Percentiles rank a stretch among this genome's conserved stretches.
These are phyloP conservation scores for Megastigmus dorsalis DNA, from an alignment of 2,888 invertebrate species.

Conservation along the genomic window DNA sequence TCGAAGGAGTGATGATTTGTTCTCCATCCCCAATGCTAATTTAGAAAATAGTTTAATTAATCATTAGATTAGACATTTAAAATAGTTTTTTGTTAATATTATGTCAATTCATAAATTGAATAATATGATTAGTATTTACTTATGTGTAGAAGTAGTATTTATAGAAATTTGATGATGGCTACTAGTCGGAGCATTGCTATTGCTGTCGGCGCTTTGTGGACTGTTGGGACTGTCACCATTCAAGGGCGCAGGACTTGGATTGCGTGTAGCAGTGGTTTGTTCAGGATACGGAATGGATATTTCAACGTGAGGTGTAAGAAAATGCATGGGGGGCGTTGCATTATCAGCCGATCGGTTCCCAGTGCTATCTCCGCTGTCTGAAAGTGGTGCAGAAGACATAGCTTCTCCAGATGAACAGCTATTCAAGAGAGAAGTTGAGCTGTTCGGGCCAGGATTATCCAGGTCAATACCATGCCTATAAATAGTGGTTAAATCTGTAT, in stretches of 20 bases:
- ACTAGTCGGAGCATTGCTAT: constrained; percentile 84
- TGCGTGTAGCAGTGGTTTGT: constrained; percentile 75
- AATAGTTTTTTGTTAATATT: neutral
- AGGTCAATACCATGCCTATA: constrained; percentile 90
- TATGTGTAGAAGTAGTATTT: constrained; percentile 73
- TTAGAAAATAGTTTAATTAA: too few relatives aligned
- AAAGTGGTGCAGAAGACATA: constrained; percentile 84
- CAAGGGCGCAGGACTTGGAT: constrained; percentile 75
- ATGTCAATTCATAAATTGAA: too few relatives aligned
- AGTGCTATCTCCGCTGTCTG: constrained; percentile 89
- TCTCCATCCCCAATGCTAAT: constrained; percentile 72
- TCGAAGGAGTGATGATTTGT: constrained; percentile 86
- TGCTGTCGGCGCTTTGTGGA: constrained; percentile 88
- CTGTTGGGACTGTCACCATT: constrained; percentile 85
- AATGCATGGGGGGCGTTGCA: constrained; percentile 93
- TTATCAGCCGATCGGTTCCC: constrained; percentile 89
- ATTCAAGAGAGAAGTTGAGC: constrained; percentile 84
- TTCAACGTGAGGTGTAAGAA: constrained; percentile 92
- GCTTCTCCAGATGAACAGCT: constrained; percentile 79
- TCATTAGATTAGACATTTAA: too few relatives aligned
- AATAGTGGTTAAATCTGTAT: too few relatives aligned
- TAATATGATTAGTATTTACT: constrained; percentile 61
- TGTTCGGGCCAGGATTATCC: constrained; percentile 91
- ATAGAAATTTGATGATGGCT: constrained; percentile 79
- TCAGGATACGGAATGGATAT: constrained; percentile 92